phyloP scores from a whole-genome alignment of 2,113 vertebrate species.

The Xyrauchen texanus region DNA sequence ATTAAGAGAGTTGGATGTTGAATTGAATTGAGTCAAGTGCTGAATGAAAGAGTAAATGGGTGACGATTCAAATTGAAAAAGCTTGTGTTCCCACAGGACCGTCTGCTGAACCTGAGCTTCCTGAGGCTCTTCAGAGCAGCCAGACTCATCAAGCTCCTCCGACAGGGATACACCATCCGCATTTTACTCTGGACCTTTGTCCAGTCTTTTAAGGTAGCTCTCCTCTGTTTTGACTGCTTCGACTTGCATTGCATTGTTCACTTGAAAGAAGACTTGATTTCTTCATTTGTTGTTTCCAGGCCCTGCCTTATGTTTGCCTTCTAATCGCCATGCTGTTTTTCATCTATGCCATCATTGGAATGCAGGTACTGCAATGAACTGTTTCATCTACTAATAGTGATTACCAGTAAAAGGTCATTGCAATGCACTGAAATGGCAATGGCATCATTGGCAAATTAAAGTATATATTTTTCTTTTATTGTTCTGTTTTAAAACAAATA shows the following conservation, averaged over 20 bases:
- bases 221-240: not conserved
- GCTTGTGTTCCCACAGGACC: slow-evolving; percentile 76
- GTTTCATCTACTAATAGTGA: too few species aligned
- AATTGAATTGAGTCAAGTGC: too few species aligned
- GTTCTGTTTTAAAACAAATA: not conserved
- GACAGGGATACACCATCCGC: slow-evolving; percentile 96
- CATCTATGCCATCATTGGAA: slow-evolving; percentile 97
- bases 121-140: slow-evolving; percentile 92
- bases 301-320: slow-evolving; percentile 94
- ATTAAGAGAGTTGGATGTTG: not conserved
- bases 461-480: not conserved
- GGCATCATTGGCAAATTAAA: too few species aligned
- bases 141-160: slow-evolving; percentile 91
- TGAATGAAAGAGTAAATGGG: not conserved
- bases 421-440: too few species aligned
- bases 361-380: slow-evolving; percentile 81
- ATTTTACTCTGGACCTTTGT: slow-evolving; percentile 97
- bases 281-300: slow-evolving; percentile 68
- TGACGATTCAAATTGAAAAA: not conserved
- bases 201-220: slow-evolving; percentile 92
- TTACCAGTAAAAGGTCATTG: too few species aligned
- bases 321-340: slow-evolving; percentile 98
- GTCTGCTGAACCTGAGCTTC: slow-evolving; percentile 95
- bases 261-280: too few species aligned
- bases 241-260: not conserved